Conservation (phyloP, 1,140 invertebrate species). For the Aricia agestis region DNA sequence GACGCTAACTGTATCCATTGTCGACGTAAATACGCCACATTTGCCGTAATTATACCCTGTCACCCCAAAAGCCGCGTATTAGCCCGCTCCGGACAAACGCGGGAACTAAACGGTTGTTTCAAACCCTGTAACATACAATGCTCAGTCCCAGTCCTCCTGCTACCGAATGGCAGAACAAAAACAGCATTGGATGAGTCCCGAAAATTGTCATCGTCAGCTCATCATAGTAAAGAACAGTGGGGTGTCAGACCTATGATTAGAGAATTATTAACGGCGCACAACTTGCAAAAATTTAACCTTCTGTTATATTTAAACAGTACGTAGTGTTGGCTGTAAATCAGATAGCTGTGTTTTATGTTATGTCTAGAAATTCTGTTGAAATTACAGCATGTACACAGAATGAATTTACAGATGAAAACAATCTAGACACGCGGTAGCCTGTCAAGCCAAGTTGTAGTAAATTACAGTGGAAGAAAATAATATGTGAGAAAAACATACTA, state of each 20-base stretch:
- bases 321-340: background rate
- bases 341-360: background rate
- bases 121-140: constrained; percentile 32
- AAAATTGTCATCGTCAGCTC: constrained; percentile 4
- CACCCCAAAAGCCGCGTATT: constrained; percentile 62
- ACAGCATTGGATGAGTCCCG: constrained; percentile 25
- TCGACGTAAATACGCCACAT: constrained; percentile 60
- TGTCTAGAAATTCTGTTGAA: background rate
- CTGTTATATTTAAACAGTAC: constrained; percentile 28
- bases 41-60: constrained; percentile 64
- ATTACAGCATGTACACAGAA: background rate
- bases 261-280: constrained; percentile 58
- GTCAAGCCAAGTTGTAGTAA: background rate
- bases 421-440: too few species aligned
- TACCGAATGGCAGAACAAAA: background rate
- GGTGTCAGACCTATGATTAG: constrained; percentile 71
- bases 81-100: constrained; percentile 46
- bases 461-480: background rate
- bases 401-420: background rate
- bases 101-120: constrained; percentile 14
- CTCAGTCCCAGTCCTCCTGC: background rate
- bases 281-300: constrained; percentile 53
- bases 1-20: constrained; percentile 44
- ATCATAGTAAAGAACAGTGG: constrained; percentile 20
- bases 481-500: too few species aligned